Conservation (phyloP, 2,888 invertebrate genomes). For the Coleophora flavipennella region DNA sequence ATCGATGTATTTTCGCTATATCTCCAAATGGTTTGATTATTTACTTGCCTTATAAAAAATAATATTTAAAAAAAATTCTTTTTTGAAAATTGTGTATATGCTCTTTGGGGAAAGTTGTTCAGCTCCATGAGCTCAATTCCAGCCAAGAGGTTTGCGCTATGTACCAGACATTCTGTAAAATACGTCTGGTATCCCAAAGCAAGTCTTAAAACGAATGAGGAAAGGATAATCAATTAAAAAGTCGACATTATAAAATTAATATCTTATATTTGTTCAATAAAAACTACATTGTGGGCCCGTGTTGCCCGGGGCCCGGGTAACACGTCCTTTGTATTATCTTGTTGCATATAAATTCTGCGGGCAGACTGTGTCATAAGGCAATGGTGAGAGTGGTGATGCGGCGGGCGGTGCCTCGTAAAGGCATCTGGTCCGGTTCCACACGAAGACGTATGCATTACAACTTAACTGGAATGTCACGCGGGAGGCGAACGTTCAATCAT, state of each 20-base stretch:
- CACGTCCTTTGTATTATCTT: conserved; percentile 72
- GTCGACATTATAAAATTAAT: conserved; percentile 71
- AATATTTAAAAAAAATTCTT: too few relatives aligned
- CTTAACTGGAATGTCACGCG: conserved; percentile 70
- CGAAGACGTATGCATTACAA: conserved; percentile 31
- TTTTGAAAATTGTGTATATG: too few relatives aligned
- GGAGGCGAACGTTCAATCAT: conserved; percentile 60
- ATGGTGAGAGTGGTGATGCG: conserved; percentile 54
- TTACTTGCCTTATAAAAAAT: too few relatives aligned
- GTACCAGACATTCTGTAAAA: too few relatives aligned
- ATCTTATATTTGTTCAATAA: conserved; percentile 73
- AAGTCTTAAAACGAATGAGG: background rate
- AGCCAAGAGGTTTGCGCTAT: too few relatives aligned
- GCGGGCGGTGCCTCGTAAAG: conserved; percentile 40
- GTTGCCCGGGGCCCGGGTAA: conserved; percentile 71
- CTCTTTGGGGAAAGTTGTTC: too few relatives aligned
- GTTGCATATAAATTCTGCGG: conserved; percentile 72
- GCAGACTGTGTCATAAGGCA: conserved; percentile 73
- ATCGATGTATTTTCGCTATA: too few relatives aligned
- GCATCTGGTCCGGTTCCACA: conserved; percentile 29
- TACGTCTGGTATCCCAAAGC: too few relatives aligned
- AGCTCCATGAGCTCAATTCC: too few relatives aligned
- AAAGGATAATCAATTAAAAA: conserved; percentile 32
- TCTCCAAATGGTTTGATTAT: too few relatives aligned
- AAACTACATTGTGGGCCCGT: conserved; percentile 72